Percentiles rank a stretch among this genome's conserved stretches.
Conservation (phyloP, 2,113 vertebrate genomes). For the Nymphicus hollandicus region DNA sequence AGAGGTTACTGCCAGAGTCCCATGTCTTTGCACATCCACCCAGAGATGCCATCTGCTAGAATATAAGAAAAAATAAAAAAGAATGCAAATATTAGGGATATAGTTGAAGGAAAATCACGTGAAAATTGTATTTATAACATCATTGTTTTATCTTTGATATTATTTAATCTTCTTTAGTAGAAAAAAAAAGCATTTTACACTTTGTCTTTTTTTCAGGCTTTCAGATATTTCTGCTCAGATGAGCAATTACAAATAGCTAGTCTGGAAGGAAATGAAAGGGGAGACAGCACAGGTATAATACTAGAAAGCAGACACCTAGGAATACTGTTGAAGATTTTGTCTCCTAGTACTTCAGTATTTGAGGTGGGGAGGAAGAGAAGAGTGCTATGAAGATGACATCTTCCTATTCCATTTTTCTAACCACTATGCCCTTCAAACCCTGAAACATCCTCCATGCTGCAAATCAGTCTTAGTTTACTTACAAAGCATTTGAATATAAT, state of each 20-base stretch:
- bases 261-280: background rate
- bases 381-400: background rate
- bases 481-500: slow-evolving; percentile 38
- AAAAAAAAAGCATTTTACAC: background rate
- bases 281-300: background rate
- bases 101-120: background rate
- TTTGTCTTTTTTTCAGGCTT: background rate
- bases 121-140: background rate
- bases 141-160: background rate
- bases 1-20: background rate
- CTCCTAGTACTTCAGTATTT: background rate
- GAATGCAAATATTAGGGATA: background rate
- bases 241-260: background rate
- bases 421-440: background rate
- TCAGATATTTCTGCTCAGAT: background rate
- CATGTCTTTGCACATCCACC: background rate
- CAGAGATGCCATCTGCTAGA: background rate
- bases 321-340: background rate
- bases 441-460: background rate
- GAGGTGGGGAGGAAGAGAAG: background rate
- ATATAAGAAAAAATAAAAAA: background rate
- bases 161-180: background rate
- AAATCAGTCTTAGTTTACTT: slow-evolving; percentile 24
- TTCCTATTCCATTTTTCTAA: background rate
- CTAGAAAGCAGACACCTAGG: background rate